Percentiles rank a stretch among this genome's conserved stretches.
These are phyloP conservation scores for Azemiops feae DNA, from an alignment of 2,113 vertebrate species.

Conservation along the genomic window DNA sequence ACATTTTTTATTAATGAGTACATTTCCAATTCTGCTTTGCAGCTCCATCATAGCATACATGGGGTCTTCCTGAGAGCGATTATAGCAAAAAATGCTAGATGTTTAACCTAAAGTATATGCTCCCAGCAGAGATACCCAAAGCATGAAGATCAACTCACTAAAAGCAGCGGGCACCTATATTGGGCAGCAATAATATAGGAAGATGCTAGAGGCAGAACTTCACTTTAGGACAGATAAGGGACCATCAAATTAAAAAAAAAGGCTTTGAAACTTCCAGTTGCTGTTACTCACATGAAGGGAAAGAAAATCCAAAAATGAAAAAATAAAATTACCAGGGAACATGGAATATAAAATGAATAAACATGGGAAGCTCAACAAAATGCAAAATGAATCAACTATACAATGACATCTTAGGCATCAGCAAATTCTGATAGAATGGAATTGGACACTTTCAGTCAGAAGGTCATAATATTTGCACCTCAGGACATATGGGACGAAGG, in stretches of 20 bases:
- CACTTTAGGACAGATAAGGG: neutral
- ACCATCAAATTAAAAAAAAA: neutral
- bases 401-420: neutral
- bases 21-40: too few species aligned
- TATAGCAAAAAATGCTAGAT: neutral
- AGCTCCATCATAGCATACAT: too few species aligned
- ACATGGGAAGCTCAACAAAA: neutral
- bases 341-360: neutral
- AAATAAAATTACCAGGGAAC: neutral
- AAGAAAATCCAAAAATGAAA: neutral
- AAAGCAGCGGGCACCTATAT: neutral
- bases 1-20: too few species aligned
- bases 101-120: neutral
- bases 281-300: neutral
- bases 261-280: neutral
- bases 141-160: neutral
- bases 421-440: neutral
- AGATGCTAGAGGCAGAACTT: neutral
- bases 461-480: neutral
- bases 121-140: neutral
- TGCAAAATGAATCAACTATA: neutral
- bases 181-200: neutral
- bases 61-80: too few species aligned
- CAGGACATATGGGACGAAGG: neutral
- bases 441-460: neutral